A percentile compares a stretch with the other conserved stretches of the same genome.
phyloP scores from a whole-genome alignment of 2,888 invertebrate genomes.

The Ormia ochracea region DNA sequence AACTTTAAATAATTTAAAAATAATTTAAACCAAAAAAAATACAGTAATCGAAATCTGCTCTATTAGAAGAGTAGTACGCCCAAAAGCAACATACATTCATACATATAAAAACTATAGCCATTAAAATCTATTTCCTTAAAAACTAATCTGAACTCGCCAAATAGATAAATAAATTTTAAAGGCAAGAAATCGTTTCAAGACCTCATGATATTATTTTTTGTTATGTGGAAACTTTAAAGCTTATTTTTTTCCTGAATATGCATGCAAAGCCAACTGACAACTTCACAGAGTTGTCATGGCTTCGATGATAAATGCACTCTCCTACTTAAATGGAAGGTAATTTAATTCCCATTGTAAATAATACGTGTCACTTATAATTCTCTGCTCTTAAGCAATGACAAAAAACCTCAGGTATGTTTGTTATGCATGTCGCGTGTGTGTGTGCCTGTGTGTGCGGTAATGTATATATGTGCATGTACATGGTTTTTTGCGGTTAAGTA shows the following conservation, averaged over 20 bases:
- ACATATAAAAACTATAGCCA: not conserved
- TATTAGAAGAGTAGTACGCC: no score
- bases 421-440: no score
- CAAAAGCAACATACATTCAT: not conserved
- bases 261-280: slow-evolving; percentile 8
- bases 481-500: slow-evolving; percentile 28
- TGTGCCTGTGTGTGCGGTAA: not conserved
- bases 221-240: not conserved
- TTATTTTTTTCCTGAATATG: not conserved
- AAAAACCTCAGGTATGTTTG: slow-evolving; percentile 54
- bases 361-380: slow-evolving; percentile 53
- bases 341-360: slow-evolving; percentile 52
- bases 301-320: slow-evolving; percentile 9
- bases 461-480: not conserved
- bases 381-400: slow-evolving; percentile 39
- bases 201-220: not conserved
- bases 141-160: not conserved
- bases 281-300: slow-evolving; percentile 20
- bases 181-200: not conserved
- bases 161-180: not conserved
- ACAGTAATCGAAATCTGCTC: no score
- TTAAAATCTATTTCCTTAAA: no score
- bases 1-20: no score
- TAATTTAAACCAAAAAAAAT: no score
- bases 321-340: slow-evolving; percentile 34